Conservation (phyloP, 1,140 invertebrate species). For the Atopsyche davidsoni region DNA sequence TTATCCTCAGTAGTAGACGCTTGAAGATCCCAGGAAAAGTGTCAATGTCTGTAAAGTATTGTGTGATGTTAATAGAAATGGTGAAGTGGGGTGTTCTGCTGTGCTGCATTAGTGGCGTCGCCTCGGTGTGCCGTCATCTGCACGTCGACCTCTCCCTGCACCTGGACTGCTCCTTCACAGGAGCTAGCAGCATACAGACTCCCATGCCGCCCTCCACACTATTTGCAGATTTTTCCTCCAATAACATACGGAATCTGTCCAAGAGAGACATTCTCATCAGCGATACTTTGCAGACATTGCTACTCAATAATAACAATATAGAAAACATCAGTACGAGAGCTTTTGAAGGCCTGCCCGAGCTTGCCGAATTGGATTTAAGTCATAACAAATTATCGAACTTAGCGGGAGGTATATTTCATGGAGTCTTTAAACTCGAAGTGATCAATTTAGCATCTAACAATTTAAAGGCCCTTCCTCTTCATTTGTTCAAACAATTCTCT, state of each 20-base stretch:
- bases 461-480: constrained; percentile 39
- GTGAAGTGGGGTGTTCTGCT: no score
- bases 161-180: no score
- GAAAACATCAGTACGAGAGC: constrained; percentile 35
- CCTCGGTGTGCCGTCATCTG: no score
- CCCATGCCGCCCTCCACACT: no score
- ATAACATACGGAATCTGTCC: constrained; percentile 33
- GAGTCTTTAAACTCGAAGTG: constrained; percentile 43
- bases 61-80: no score
- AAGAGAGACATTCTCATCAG: constrained; percentile 6
- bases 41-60: no score
- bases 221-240: constrained; percentile 42
- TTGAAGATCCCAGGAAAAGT: no score
- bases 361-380: constrained; percentile 49
- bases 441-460: constrained; percentile 50
- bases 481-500: constrained; percentile 42
- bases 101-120: no score
- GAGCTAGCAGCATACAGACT: no score
- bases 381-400: constrained; percentile 45
- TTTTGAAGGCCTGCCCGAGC: constrained; percentile 38
- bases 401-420: constrained; percentile 41
- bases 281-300: constrained; percentile 28
- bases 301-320: constrained; percentile 42
- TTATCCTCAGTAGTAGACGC: no score
- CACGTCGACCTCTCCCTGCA: no score